Base-by-base conservation (phyloP, 2,888 invertebrate genomes). In the Ypsolopha scabrella region DNA sequence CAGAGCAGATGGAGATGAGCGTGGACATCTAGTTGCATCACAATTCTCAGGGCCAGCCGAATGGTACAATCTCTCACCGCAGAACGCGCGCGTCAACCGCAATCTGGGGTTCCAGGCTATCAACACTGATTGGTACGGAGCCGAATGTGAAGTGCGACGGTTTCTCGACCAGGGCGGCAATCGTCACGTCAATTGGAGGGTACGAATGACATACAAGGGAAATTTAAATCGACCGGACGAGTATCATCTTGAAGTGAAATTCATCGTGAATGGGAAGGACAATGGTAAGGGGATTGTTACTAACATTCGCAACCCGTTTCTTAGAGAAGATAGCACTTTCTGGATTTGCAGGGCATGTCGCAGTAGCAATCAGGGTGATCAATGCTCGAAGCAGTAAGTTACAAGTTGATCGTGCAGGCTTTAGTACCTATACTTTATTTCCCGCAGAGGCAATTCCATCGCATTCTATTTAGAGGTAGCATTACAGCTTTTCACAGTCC, bases 381-480 rank as follows among this genome's bases (percentile, higher is more conserved):
- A 44, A 14, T 44, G 24, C 14, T 14, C 47, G 35, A n/a, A 4
- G 13, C 47, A 66, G 39, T 39, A 11, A 57, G 75, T 39, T 11
- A 39, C 4, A 24, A 3, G 24, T 24, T 24, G 24, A 3, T 24
- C 24, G 24, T 24, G 24, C 24, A 24, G 24, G 24, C 24, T 24
- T 2, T 24, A 24, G 24, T 24, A 24, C 24, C 4, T 24, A 24
- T 24, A 24, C 24, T 24, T 24, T 24, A 24, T 24, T 24, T 3
- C 24, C 24, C 4, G 24, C 24, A 24, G 24, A 24, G 24, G 4
- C 24, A 24, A 24, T 24, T 3, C 24, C 4, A 24, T 3, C 24
- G 24, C 4, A n/a, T n/a, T n/a, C n/a, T n/a, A n/a, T n/a, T n/a
- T n/a, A n/a, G n/a, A n/a, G n/a, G n/a, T n/a, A n/a, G n/a, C n/a